Conservation (phyloP, 2,797 vertebrate genomes). For the Ctenopoma multispine region DNA sequence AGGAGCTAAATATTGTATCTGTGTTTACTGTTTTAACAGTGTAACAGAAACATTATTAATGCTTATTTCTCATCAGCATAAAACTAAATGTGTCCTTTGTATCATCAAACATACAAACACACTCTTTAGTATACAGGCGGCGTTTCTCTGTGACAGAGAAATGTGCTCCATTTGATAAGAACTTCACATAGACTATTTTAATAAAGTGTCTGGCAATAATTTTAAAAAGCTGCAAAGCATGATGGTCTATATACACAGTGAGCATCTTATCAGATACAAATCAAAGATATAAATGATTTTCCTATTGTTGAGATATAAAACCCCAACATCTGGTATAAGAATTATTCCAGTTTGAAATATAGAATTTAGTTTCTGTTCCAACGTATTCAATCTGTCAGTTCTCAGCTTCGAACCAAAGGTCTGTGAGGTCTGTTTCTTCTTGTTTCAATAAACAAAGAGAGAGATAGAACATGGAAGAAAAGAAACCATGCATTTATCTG, state of each 20-base stretch:
- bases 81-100: slow-evolving; percentile 12
- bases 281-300: not conserved
- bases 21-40: slow-evolving; percentile 1
- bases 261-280: slow-evolving; percentile 11
- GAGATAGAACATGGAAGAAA: not conserved
- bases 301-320: slow-evolving; percentile 5
- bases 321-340: slow-evolving; percentile 23
- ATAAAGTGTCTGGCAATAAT: not conserved
- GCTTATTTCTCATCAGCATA: not conserved
- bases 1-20: slow-evolving; percentile 6
- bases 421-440: slow-evolving; percentile 3
- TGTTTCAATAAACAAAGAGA: not conserved
- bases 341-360: slow-evolving; percentile 21
- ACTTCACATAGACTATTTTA: slow-evolving; percentile 1
- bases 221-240: not conserved
- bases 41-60: slow-evolving; percentile 23
- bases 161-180: slow-evolving; percentile 43
- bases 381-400: slow-evolving; percentile 19
- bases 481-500: not conserved
- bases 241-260: slow-evolving; percentile 1
- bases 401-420: slow-evolving; percentile 20
- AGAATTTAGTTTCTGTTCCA: slow-evolving; percentile 22
- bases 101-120: slow-evolving; percentile 8
- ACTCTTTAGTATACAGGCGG: slow-evolving; percentile 1
- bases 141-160: slow-evolving; percentile 37